Evolutionary conservation across 1,140 invertebrate species (phyloP).

Genomic region (Formica exsecta): DNA sequence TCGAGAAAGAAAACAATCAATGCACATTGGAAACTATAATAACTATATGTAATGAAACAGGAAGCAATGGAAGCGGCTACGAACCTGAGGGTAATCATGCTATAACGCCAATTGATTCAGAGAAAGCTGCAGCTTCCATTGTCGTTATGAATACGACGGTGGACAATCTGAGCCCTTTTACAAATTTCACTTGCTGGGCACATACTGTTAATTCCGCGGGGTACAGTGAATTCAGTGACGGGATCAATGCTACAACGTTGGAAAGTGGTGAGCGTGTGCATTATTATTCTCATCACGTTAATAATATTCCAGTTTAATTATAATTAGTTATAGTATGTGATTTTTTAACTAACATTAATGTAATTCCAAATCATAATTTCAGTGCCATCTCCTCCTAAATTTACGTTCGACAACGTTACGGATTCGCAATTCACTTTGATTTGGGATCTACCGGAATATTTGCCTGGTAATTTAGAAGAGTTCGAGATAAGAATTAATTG

Average conservation of each 20-base stretch:
- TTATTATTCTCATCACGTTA: constrained; percentile 2
- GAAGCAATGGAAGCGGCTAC: constrained; percentile 70
- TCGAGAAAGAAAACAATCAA: constrained; percentile 71
- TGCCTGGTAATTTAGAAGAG: constrained; percentile 74
- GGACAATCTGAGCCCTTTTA: constrained; percentile 74
- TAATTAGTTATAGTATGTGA: not conserved
- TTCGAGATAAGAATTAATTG: constrained; percentile 77
- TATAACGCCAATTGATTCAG: not conserved
- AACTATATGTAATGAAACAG: constrained; percentile 68
- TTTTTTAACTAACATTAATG: not conserved
- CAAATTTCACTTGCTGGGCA: constrained; percentile 75
- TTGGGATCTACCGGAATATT: constrained; percentile 77
- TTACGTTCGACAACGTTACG: constrained; percentile 63
- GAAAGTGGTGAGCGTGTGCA: constrained; percentile 74
- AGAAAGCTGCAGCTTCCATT: not conserved
- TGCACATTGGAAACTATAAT: constrained; percentile 66
- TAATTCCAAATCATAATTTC: constrained; percentile 35
- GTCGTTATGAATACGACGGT: constrained; percentile 57
- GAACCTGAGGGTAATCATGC: constrained; percentile 9
- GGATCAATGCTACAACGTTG: constrained; percentile 62
- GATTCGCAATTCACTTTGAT: constrained; percentile 73
- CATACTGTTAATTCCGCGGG: constrained; percentile 65
- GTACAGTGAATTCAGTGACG: constrained; percentile 67
- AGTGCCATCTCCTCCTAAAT: constrained; percentile 74
- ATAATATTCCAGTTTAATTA: constrained; percentile 14